These are phyloP conservation scores for Proisotoma minuta DNA, from an alignment of 2,888 invertebrate genomes.

Conservation along the genomic window DNA sequence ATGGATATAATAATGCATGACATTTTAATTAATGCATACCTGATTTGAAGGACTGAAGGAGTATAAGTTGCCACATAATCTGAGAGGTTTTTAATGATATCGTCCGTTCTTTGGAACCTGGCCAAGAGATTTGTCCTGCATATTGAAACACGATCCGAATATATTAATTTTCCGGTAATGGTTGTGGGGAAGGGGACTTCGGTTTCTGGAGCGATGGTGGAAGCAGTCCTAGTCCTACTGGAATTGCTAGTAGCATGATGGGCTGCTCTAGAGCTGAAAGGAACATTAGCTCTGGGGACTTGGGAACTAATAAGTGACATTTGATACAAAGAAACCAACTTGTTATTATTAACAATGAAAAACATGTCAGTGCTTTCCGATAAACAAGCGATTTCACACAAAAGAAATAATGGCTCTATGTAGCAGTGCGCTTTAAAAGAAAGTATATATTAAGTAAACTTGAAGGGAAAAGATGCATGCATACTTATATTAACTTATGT, in stretches of 20 bases:
- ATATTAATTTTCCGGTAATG: background rate
- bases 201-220: background rate
- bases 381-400: too few species aligned
- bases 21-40: too few species aligned
- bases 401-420: too few species aligned
- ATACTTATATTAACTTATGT: too few species aligned
- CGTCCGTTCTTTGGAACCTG: slow-evolving; percentile 52
- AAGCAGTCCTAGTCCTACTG: background rate
- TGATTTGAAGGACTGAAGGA: slow-evolving; percentile 47
- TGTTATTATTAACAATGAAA: background rate
- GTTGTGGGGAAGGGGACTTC: background rate
- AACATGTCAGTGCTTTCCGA: too few species aligned
- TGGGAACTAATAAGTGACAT: background rate
- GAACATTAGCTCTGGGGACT: background rate
- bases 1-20: too few species aligned
- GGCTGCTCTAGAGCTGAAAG: background rate
- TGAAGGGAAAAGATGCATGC: too few species aligned
- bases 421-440: too few species aligned
- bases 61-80: slow-evolving; percentile 36
- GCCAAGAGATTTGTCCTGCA: slow-evolving; percentile 51
- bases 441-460: too few species aligned
- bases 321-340: too few species aligned
- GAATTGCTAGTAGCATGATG: background rate
- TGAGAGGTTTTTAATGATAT: slow-evolving; percentile 48
- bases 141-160: slow-evolving; percentile 19